Evolutionary conservation across 2,797 vertebrate species (phyloP), one percentile per base, ranked within the genome.

Genomic region (Columba guinea): DNA sequence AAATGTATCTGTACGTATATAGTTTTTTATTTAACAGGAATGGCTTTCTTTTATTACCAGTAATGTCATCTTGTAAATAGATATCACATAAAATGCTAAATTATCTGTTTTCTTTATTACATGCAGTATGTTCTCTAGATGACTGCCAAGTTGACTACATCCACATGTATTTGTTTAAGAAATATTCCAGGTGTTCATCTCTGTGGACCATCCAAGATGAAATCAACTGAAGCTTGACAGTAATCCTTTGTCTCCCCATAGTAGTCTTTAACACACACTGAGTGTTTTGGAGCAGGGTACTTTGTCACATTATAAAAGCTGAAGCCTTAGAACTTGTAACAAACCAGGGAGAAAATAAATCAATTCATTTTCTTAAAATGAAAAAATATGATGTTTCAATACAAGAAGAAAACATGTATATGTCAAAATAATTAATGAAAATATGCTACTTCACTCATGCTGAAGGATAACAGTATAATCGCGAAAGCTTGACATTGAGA

Each of bases 141-240:
- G 30, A 79, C 51, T 83, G 84, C n/a, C 21, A 85, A 41, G 21
- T 1, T 95, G 86, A 59, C 59, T 78, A 52, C 24, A n/a, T 44
- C 53, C 32, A 52, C 30, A 4, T 26, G 21, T 26, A 23, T 58
- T 89, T 80, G 21, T 60, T 82, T 70, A 41, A 76, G 37, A 93
- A 92, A 52, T 41, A 89, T 87, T 93, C 79, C 64, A 94, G 67
- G 35, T 68, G 59, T 68, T 53, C 19, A 26, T 64, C 46, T 64
- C 75, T 88, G 18, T 87, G 67, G 62, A 92, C 71, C 32, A 44
- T 73, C 62, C 83, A 86, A 89, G 84, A 64, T 58, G 22, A 69
- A 93, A 96, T 89, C 81, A 87, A 13, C 23, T 68, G 71, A 93
- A 92, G 69, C 70, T 58, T 96, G 81, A 78, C 15, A 89, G 77